Percentiles rank a stretch among this genome's conserved stretches.
Evolutionary conservation across 2,113 vertebrate genomes (phyloP).

Genomic region (Mystacornis crossleyi): DNA sequence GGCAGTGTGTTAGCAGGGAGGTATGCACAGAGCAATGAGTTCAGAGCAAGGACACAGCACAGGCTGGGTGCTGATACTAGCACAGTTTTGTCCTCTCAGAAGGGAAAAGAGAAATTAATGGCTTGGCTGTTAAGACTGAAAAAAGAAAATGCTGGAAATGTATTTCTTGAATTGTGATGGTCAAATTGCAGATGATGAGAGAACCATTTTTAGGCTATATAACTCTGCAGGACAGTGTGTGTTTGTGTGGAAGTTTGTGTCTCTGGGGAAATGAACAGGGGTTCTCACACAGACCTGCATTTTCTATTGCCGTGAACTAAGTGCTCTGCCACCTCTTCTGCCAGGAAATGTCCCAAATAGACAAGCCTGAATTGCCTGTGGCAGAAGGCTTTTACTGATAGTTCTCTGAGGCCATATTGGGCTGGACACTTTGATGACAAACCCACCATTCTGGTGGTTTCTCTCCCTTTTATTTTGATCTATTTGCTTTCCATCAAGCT

Average conservation of each 20-base stretch:
- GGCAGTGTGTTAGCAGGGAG: not conserved
- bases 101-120: not conserved
- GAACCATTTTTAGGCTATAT: not conserved
- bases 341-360: not conserved
- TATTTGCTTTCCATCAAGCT: not conserved
- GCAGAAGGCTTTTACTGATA: not conserved
- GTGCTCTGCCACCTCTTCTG: not conserved
- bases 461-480: not conserved
- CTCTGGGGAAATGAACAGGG: not conserved
- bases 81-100: not conserved
- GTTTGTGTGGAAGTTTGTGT: not conserved
- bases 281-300: not conserved
- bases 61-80: not conserved
- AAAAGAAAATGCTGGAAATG: not conserved
- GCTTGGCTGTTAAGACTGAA: not conserved
- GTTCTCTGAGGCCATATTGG: not conserved
- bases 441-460: not conserved
- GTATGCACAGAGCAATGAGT: not conserved
- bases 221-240: not conserved
- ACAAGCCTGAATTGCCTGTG: not conserved
- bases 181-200: not conserved
- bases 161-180: not conserved
- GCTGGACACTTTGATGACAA: not conserved
- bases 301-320: not conserved
- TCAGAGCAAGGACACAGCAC: not conserved